Conservation (phyloP, 2,113 vertebrate species). For the Emydocephalus ijimae region DNA sequence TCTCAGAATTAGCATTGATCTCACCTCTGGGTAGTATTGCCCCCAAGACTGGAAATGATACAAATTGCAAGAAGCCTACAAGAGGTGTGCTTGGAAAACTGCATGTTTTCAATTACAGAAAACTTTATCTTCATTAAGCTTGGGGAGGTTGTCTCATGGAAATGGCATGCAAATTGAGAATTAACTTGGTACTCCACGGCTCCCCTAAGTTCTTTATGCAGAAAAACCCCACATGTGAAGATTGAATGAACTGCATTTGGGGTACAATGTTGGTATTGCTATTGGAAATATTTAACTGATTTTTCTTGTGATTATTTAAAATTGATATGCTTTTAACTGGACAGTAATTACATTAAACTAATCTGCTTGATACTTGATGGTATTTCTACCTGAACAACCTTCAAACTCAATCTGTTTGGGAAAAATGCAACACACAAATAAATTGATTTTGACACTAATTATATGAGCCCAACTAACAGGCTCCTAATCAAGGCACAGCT, state of each 20-base stretch:
- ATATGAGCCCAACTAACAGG: neutral
- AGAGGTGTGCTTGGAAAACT: neutral
- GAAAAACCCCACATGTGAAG: neutral
- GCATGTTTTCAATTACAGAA: neutral
- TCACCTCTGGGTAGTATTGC: neutral
- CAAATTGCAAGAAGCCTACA: neutral
- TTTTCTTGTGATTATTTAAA: neutral
- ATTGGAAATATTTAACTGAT: neutral
- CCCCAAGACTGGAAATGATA: neutral
- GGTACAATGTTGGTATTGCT: neutral
- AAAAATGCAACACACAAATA: neutral
- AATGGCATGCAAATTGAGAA: neutral
- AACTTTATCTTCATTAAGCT: neutral
- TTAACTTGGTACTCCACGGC: neutral
- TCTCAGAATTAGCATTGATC: neutral
- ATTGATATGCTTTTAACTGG: neutral
- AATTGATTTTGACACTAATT: neutral
- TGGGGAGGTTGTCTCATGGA: neutral
- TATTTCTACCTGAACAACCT: neutral
- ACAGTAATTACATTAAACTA: neutral
- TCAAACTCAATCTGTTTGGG: neutral
- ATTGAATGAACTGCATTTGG: neutral
- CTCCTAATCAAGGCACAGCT: constrained; percentile 30
- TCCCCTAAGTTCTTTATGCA: neutral
- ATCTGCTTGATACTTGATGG: neutral